These are phyloP conservation scores for Ceyx cyanopectus DNA, from an alignment of 2,113 vertebrate genomes.

Conservation along the genomic window DNA sequence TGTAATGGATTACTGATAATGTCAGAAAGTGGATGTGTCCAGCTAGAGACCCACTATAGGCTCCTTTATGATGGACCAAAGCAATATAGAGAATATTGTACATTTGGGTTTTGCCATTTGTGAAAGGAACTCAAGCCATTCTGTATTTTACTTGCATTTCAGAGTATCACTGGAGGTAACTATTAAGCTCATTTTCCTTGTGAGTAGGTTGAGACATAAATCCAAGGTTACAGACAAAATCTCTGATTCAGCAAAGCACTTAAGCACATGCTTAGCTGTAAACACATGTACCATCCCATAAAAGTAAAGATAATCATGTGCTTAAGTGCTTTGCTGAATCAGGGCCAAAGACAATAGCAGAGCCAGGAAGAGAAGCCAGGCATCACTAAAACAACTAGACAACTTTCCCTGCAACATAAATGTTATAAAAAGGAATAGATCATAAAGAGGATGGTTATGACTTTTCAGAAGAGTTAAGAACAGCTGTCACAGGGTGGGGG, in stretches of 20 bases:
- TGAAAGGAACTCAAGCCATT: background rate
- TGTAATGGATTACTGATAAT: constrained; percentile 14
- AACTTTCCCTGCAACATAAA: constrained; percentile 52
- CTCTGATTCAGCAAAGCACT: constrained; percentile 73
- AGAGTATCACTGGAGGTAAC: constrained; percentile 23
- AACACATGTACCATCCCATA: constrained; percentile 73
- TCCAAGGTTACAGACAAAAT: constrained; percentile 68
- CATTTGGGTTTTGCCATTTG: background rate
- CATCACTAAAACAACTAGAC: constrained; percentile 69
- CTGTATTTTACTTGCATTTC: background rate
- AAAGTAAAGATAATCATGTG: constrained; percentile 72
- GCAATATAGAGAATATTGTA: background rate
- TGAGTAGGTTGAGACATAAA: constrained; percentile 63
- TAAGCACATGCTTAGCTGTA: constrained; percentile 73
- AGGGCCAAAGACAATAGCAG: constrained; percentile 72
- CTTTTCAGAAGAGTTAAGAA: constrained; percentile 71
- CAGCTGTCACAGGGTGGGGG: constrained; percentile 71
- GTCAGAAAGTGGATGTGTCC: constrained; percentile 26
- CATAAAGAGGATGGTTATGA: constrained; percentile 67
- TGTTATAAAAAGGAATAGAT: constrained; percentile 63
- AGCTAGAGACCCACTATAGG: background rate
- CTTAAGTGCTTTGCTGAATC: constrained; percentile 73
- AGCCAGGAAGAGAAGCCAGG: constrained; percentile 69
- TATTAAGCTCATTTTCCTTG: constrained; percentile 55
- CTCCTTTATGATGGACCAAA: background rate